A percentile compares a stretch with the other conserved stretches of the same genome.
Evolutionary conservation across 2,797 vertebrate species (phyloP).

Genomic region (Spondyliosoma cantharus): DNA sequence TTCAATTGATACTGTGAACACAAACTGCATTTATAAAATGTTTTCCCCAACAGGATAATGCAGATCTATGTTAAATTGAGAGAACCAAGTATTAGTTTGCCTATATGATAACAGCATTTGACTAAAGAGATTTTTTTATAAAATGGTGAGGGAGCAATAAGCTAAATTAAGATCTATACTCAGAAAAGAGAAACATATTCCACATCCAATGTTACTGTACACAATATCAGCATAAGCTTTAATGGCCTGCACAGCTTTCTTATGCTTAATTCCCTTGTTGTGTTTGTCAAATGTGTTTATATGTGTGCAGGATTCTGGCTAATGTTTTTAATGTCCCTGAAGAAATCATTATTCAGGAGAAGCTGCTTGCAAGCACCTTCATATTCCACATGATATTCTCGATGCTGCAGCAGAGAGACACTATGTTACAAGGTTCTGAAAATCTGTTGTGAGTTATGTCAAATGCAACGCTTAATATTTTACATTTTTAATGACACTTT

Average conservation of each 20-base stretch:
- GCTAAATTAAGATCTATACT: neutral
- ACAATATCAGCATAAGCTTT: neutral
- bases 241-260: constrained; percentile 10
- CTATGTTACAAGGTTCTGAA: neutral
- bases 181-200: constrained; percentile 1
- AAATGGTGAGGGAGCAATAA: neutral
- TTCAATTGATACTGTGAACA: neutral
- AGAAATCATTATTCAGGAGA: constrained; percentile 46
- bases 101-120: neutral
- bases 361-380: constrained; percentile 13
- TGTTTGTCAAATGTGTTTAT: constrained; percentile 38
- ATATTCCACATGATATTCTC: constrained; percentile 32
- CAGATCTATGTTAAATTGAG: neutral
- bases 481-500: neutral
- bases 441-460: constrained; percentile 13
- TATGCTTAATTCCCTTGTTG: constrained; percentile 17
- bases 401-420: constrained; percentile 5
- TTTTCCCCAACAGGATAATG: neutral
- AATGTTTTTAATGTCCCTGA: constrained; percentile 44
- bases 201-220: neutral
- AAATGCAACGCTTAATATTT: neutral
- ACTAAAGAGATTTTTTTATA: neutral
- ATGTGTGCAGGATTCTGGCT: constrained; percentile 7
- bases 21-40: constrained; percentile 7
- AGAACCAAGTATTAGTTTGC: neutral